Conservation (phyloP, 2,797 vertebrate species). For the Sylvilagus floridanus region DNA sequence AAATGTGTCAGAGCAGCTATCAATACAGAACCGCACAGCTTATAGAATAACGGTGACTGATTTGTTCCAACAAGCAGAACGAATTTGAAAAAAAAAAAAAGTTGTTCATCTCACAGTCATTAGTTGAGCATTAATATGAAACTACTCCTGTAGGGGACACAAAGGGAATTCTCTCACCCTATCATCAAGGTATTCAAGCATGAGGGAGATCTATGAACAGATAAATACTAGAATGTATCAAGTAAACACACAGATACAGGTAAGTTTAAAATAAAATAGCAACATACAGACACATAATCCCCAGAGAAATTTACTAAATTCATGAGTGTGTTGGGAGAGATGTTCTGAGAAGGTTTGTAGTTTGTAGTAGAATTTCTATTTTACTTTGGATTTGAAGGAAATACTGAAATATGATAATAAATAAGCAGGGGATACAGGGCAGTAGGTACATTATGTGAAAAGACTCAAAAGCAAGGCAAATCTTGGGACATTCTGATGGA, state of each 20-base stretch:
- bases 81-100: not conserved
- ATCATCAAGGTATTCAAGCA: not conserved
- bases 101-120: not conserved
- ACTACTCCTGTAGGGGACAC: not conserved
- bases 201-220: not conserved
- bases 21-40: not conserved
- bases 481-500: not conserved
- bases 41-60: not conserved
- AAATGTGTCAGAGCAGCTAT: not conserved
- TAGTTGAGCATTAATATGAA: not conserved
- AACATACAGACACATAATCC: no score
- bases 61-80: not conserved
- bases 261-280: not conserved
- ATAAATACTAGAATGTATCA: not conserved
- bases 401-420: not conserved
- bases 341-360: not conserved
- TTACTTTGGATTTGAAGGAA: not conserved
- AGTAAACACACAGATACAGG: not conserved
- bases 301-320: not conserved
- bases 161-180: not conserved
- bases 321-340: no score
- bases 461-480: not conserved
- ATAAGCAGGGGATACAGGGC: not conserved
- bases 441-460: not conserved
- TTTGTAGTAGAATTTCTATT: not conserved